These are phyloP conservation scores for Stichopus chloronotus DNA, from an alignment of 35 echinoderm and acorn worm species.

Conservation along the genomic window DNA sequence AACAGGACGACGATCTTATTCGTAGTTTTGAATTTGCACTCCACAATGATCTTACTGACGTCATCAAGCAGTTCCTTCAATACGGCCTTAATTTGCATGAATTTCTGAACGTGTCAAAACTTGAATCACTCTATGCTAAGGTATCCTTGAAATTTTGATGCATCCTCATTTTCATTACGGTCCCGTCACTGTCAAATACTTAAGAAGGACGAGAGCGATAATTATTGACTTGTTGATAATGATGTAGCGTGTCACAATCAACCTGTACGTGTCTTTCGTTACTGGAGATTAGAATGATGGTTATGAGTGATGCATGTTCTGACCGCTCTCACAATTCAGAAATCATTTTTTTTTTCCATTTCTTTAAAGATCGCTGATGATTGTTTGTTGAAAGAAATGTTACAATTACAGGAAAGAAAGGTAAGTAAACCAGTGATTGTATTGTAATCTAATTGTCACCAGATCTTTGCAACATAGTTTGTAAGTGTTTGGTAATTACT, in stretches of 20 bases:
- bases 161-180: too few relatives aligned
- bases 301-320: too few relatives aligned
- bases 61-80: constrained; percentile 70
- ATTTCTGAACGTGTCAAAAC: constrained; percentile 12
- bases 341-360: not conserved
- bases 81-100: constrained; percentile 55
- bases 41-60: constrained; percentile 70
- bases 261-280: too few relatives aligned
- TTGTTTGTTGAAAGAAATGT: not conserved
- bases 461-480: too few relatives aligned
- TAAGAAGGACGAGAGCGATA: too few relatives aligned
- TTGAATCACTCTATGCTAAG: constrained; percentile 36
- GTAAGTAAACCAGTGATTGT: not conserved
- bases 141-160: not conserved
- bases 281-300: too few relatives aligned
- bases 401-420: not conserved
- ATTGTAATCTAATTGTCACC: too few relatives aligned
- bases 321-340: not conserved
- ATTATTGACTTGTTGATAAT: too few relatives aligned
- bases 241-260: too few relatives aligned
- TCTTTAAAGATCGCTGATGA: not conserved
- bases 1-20: not conserved
- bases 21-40: constrained; percentile 54
- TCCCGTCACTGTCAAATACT: too few relatives aligned
- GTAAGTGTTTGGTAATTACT: too few relatives aligned